Evolutionary conservation across 2,888 invertebrate species (phyloP), one percentile per base, ranked within the genome.

Genomic region (Acanthococcus lagerstroemiae): DNA sequence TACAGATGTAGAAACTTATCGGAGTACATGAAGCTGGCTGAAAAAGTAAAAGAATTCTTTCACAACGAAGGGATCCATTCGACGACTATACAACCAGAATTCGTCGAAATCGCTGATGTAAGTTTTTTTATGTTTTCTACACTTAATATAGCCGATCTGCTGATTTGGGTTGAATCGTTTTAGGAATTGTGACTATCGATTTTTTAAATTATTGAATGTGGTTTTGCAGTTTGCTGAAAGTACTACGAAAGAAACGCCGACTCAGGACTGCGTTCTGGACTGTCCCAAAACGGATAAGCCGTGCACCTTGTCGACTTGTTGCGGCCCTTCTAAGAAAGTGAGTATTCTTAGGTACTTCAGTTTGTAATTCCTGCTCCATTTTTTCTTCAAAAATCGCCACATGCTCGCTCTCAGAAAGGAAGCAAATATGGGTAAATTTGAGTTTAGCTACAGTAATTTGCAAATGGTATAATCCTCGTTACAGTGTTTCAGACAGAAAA

Each of bases 41-140:
- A 92, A 75, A 89, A 92, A 75, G 91, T 96, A 7, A 97, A 96
- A 77, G 90, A 92, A 75, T 92, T 96, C 80, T 96, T 97, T 78
- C 97, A 97, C 77, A 91, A 95, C 75, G 95, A 95, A 77, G 96
- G 96, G 57, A 96, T 97, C 72, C 97, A 97, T 78, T 96, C 96
- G 48, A 96, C 96, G 22, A 97, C 97, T 27, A 96, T 97, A 75
- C 96, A 97, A 76, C 96, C 96, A 0, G 97, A 97, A 79, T 96
- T 96, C 77, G 87, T 92, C 58, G 95, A 95, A 75, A 82, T 89
- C 73, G 84, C 70, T 21, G 70, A 70, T 67, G 73, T 73, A 70
- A 67, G 72, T 67, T 12, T n/a, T n/a, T n/a, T n/a, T n/a, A n/a
- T n/a, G n/a, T n/a, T n/a, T n/a, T n/a, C n/a, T n/a, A n/a, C n/a